These are phyloP conservation scores for Hesperophylax magnus DNA, from an alignment of 1,140 invertebrate species.

Conservation along the genomic window DNA sequence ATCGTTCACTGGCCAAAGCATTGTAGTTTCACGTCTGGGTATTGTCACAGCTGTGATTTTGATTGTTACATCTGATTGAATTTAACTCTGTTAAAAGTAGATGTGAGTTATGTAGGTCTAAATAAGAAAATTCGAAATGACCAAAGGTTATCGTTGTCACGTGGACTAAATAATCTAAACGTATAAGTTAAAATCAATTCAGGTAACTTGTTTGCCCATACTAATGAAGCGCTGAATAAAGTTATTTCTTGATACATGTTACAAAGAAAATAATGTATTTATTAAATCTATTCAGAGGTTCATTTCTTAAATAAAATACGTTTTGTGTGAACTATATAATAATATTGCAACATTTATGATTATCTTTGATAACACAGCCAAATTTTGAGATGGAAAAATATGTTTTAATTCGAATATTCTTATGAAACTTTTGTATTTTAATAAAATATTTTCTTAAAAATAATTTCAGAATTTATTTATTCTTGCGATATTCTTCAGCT, in stretches of 20 bases:
- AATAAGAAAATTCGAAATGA: neutral
- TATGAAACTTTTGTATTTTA: neutral
- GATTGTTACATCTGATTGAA: neutral
- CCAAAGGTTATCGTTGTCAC: neutral
- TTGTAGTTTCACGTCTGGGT: neutral
- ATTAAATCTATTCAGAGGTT: neutral
- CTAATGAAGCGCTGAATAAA: neutral
- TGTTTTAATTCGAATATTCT: no score
- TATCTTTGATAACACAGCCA: neutral
- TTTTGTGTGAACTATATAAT: neutral
- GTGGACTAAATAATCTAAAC: no score
- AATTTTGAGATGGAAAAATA: neutral
- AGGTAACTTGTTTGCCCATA: no score
- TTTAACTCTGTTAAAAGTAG: neutral
- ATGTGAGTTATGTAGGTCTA: neutral
- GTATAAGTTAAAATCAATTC: no score
- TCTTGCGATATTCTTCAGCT: no score
- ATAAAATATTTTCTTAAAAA: neutral
- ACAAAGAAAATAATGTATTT: neutral
- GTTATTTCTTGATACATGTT: neutral
- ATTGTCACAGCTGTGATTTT: neutral
- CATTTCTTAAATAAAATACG: neutral
- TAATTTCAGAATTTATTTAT: neutral
- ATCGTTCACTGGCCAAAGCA: no score
- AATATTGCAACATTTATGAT: neutral